Conservation (phyloP, 2,113 vertebrate genomes). For the Boleophthalmus pectinirostris region DNA sequence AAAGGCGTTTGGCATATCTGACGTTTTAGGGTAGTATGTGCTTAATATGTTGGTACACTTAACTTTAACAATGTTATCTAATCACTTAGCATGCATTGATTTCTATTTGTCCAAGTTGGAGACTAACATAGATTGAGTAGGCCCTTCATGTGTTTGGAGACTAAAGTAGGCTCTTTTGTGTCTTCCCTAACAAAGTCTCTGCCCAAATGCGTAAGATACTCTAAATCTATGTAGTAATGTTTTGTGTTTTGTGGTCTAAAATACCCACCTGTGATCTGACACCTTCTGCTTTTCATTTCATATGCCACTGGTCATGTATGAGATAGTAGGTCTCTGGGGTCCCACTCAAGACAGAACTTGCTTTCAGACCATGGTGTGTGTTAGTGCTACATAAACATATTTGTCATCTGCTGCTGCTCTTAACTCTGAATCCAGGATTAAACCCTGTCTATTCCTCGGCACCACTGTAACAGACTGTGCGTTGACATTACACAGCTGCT, state of each 20-base stretch:
- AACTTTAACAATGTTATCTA: background rate
- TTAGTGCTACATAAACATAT: background rate
- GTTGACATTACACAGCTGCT: slow-evolving; percentile 27
- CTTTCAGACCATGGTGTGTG: slow-evolving; percentile 12
- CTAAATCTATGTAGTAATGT: background rate
- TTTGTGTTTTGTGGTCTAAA: background rate
- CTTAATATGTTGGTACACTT: background rate
- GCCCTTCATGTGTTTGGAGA: background rate
- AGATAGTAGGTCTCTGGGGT: slow-evolving; percentile 27
- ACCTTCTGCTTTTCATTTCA: slow-evolving; percentile 24
- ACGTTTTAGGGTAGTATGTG: background rate
- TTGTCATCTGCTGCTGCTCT: background rate
- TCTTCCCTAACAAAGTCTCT: background rate
- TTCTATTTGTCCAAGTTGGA: background rate
- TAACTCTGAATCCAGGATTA: background rate
- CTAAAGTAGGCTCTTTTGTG: background rate
- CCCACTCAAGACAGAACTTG: slow-evolving; percentile 31
- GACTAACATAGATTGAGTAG: background rate
- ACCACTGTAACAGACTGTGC: slow-evolving; percentile 26
- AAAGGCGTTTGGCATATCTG: background rate
- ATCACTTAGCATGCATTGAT: background rate
- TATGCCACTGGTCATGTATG: slow-evolving; percentile 56
- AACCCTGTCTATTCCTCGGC: slow-evolving; percentile 16
- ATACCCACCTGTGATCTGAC: background rate
- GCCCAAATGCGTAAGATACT: background rate